Conservation (phyloP, 2,888 invertebrate genomes). For the Asteroscopus sphinx region DNA sequence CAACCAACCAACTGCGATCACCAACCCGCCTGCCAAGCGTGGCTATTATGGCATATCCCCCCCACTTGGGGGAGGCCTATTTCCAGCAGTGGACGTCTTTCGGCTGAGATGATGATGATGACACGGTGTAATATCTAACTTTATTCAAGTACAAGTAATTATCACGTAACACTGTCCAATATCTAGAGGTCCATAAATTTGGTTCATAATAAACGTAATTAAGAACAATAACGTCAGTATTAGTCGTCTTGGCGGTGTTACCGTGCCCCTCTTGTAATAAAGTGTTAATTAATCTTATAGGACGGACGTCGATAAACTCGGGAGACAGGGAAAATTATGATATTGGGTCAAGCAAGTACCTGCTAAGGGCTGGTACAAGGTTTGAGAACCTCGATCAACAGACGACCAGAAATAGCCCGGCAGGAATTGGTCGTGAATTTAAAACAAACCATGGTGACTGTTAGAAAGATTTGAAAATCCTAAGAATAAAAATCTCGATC, state of each 20-base stretch:
- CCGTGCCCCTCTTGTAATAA: conserved; percentile 37
- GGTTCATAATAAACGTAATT: conserved; percentile 42
- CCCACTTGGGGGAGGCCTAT: too few relatives aligned
- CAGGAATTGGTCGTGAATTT: too few relatives aligned
- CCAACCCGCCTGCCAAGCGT: too few relatives aligned
- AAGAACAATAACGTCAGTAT: conserved; percentile 27
- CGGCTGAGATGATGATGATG: too few relatives aligned
- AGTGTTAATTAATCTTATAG: conserved; percentile 47
- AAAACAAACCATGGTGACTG: too few relatives aligned
- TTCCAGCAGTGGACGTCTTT: too few relatives aligned
- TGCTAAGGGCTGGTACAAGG: background rate
- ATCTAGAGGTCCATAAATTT: conserved; percentile 38
- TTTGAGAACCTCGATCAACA: too few relatives aligned
- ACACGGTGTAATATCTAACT: background rate
- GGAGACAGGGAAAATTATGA: background rate
- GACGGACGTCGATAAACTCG: conserved; percentile 13
- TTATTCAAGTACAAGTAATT: conserved; percentile 35
- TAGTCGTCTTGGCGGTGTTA: conserved; percentile 25
- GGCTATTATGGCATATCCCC: too few relatives aligned
- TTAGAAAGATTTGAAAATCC: too few relatives aligned
- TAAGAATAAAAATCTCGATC: too few relatives aligned
- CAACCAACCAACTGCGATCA: too few relatives aligned
- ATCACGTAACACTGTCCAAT: conserved; percentile 18
- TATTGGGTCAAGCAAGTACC: conserved; percentile 8
- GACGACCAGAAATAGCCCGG: too few relatives aligned